These are phyloP conservation scores for Caenorhabditis panamensis DNA, from an alignment of 2,888 invertebrate genomes.

Conservation along the genomic window DNA sequence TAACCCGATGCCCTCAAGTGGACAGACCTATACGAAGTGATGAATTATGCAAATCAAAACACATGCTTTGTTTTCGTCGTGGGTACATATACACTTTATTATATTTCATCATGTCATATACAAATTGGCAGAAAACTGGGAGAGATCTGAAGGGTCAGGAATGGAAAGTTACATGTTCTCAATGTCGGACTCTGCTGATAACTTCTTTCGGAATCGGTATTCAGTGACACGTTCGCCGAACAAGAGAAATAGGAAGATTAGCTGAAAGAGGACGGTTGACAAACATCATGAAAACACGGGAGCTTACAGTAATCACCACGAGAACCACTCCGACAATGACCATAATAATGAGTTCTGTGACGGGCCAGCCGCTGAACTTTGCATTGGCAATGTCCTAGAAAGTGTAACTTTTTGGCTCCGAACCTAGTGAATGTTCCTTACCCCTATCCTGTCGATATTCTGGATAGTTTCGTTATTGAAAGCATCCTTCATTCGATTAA, in stretches of 20 bases:
- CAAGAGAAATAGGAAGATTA: constrained; percentile 42
- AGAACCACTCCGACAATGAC: constrained; percentile 65
- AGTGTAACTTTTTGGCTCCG: neutral
- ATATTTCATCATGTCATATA: too few species aligned
- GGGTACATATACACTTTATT: constrained; percentile 8
- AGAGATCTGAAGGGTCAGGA: constrained; percentile 20
- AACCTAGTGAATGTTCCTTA: neutral
- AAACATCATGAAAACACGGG: neutral
- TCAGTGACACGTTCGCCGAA: constrained; percentile 50
- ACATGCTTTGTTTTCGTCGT: constrained; percentile 5
- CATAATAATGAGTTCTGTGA: constrained; percentile 68
- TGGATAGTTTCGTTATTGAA: constrained; percentile 64
- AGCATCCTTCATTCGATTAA: constrained; percentile 48
- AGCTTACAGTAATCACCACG: constrained; percentile 64
- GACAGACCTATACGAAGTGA: constrained; percentile 46
- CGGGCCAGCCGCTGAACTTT: constrained; percentile 65
- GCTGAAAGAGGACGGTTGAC: constrained; percentile 31
- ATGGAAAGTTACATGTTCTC: constrained; percentile 36
- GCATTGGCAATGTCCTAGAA: constrained; percentile 63
- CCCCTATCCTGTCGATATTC: constrained; percentile 59
- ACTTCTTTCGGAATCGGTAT: constrained; percentile 57
- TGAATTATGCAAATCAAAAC: constrained; percentile 59
- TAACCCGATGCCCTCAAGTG: constrained; percentile 44
- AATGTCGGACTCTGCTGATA: constrained; percentile 45
- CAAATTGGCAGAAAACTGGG: constrained; percentile 2